phyloP scores from a whole-genome alignment of 2,113 vertebrate genomes.

The Cricetomys ansorgei region DNA sequence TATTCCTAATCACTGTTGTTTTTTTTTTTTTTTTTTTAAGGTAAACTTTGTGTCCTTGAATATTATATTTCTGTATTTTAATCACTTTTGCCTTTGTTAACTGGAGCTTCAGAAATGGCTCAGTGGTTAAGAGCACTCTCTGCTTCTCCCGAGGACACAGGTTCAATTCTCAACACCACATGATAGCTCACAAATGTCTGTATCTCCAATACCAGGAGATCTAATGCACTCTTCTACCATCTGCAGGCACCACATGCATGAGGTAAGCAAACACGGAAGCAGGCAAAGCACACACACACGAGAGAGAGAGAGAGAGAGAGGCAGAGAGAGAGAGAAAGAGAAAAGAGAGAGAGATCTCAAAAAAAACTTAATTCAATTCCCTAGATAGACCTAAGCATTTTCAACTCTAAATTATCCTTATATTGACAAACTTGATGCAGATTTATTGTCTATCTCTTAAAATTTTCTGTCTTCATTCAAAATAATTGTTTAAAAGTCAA shows the following conservation, averaged over 20 bases:
- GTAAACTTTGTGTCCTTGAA: not conserved
- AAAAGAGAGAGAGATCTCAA: too few species aligned
- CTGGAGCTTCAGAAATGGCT: not conserved
- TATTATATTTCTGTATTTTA: not conserved
- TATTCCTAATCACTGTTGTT: not conserved
- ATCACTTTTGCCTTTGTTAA: not conserved
- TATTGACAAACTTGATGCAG: accelerated
- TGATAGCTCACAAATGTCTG: not conserved
- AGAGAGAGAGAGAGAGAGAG: too few species aligned
- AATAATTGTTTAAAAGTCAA: too few species aligned
- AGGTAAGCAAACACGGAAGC: not conserved
- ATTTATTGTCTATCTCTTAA: not conserved
- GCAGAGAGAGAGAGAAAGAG: too few species aligned
- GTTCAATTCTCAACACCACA: too few species aligned
- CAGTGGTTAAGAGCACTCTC: not conserved
- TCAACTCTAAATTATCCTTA: not conserved
- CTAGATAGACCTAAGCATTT: not conserved
- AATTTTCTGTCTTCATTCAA: not conserved
- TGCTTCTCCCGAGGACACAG: not conserved
- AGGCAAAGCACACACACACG: not conserved
- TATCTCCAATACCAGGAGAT: too few species aligned
- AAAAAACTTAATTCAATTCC: not conserved
- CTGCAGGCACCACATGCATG: not conserved
- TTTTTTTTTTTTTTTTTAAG: not conserved
- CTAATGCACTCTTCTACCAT: not conserved